phyloP scores from a whole-genome alignment of 2,888 invertebrate species.

The Drosophila paucipuncta region DNA sequence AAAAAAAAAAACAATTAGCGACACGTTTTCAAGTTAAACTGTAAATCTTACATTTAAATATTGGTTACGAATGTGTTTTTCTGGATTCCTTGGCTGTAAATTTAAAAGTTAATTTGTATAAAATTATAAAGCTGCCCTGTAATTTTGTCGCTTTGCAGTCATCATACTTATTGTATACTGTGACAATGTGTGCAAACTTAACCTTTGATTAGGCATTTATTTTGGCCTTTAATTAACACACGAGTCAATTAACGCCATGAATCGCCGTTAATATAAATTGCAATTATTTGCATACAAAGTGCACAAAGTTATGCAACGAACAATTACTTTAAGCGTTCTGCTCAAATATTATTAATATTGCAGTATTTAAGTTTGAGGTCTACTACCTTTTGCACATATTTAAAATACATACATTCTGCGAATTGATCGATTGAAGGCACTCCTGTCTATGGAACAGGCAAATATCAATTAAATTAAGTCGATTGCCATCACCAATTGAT shows the following conservation, averaged over 20 bases:
- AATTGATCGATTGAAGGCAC: not conserved
- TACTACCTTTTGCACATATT: constrained; percentile 47
- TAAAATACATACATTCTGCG: not conserved
- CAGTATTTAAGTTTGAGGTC: constrained; percentile 51
- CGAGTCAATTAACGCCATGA: constrained; percentile 10
- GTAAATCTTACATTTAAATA: constrained; percentile 5
- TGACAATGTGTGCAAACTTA: not conserved
- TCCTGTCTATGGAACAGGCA: not conserved
- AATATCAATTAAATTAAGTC: no score
- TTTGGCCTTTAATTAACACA: constrained; percentile 1
- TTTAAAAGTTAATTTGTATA: not conserved
- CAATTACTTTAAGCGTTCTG: not conserved
- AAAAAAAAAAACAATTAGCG: constrained; percentile 2
- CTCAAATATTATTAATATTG: constrained; percentile 24
- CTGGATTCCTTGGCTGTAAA: constrained; percentile 12
- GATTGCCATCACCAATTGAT: no score
- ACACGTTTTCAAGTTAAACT: constrained; percentile 16
- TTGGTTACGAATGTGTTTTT: constrained; percentile 10
- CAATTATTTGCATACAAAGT: constrained; percentile 28
- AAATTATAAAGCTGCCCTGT: constrained; percentile 3
- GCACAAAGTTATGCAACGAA: constrained; percentile 16
- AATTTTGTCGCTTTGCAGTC: constrained; percentile 18
- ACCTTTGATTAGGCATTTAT: not conserved
- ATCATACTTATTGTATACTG: not conserved
- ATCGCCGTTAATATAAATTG: not conserved